Evolutionary conservation across 1,140 invertebrate species (phyloP), one percentile per base, ranked within the genome.

Genomic region (Lasioglossum albipes): DNA sequence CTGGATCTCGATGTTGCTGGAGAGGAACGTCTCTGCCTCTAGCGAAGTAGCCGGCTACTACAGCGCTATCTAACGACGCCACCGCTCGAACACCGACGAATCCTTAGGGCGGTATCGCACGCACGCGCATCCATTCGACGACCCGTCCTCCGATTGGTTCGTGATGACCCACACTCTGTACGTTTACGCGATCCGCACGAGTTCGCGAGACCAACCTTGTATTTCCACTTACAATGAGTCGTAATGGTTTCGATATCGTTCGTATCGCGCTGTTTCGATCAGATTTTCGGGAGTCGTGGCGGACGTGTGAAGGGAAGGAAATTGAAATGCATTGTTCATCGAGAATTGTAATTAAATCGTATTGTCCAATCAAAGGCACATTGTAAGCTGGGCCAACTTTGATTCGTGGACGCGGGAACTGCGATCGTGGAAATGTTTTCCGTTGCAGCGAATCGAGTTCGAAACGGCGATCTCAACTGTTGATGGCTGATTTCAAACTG

Each of bases 1-100:
- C 92, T 92, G 89, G 86, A 85, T 86, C 84, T 85, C 81, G 80
- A 49, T 82, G 76, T 67, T 75, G 64, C 70, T 73, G 77, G 57
- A 76, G 68, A 74, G 57, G 64, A 77, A 83, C 84, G 84, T 86
- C 85, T 75, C 82, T 85, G 84, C 64, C 70, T 71, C 59, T 54
- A 70, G 59, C 72, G 59, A 83, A 59, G 64, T 75, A 72, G 72
- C 85, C 81, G 81, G 72, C 75, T 62, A 83, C 64, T 67, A 61
- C 61, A 64, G 75, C 81, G 85, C 81, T 57, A 74, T 45, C 84
- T 86, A 41, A 49, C 64, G 85, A 73, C 75, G 75, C 65, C 71
- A 54, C 75, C 36, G 27, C 20, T 9, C 49, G 36, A 84, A 72
- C 36, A 42, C 71, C 5, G 42, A 41, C 73, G 13, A 52, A 45